Evolutionary conservation across 2,888 invertebrate genomes (phyloP).

Genomic region (Nymphalis c-album): DNA sequence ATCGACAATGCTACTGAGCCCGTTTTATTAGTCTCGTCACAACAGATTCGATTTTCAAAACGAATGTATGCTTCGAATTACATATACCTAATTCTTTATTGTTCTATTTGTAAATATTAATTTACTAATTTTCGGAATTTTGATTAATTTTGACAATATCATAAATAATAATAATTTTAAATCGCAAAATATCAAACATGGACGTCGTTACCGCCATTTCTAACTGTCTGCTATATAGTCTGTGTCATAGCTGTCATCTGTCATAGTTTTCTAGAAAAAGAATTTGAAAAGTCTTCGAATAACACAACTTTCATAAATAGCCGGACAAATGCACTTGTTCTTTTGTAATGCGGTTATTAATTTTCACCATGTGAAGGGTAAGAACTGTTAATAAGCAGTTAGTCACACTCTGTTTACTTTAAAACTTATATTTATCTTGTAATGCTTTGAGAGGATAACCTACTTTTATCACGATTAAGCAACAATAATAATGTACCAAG

Average conservation of each 20-base stretch:
- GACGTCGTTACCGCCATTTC: no score
- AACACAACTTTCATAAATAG: slow-evolving; percentile 25
- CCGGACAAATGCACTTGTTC: slow-evolving; percentile 10
- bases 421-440: slow-evolving; percentile 27
- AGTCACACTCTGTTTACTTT: slow-evolving; percentile 33
- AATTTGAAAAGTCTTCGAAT: slow-evolving; percentile 2
- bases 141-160: no score
- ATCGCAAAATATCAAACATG: no score
- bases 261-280: not conserved
- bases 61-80: no score
- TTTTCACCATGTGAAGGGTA: slow-evolving; percentile 19
- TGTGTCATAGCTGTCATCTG: not conserved
- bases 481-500: slow-evolving; percentile 5
- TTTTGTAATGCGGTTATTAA: slow-evolving; percentile 24
- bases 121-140: no score
- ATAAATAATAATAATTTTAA: no score
- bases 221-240: not conserved
- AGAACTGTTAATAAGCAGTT: slow-evolving; percentile 25
- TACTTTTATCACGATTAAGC: not conserved
- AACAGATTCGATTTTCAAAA: no score
- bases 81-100: no score
- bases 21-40: no score
- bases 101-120: no score
- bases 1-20: no score
- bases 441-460: slow-evolving; percentile 23